Evolutionary conservation across 2,888 invertebrate genomes (phyloP), one percentile per base, ranked within the genome.

Genomic region (Eupithecia insigniata): DNA sequence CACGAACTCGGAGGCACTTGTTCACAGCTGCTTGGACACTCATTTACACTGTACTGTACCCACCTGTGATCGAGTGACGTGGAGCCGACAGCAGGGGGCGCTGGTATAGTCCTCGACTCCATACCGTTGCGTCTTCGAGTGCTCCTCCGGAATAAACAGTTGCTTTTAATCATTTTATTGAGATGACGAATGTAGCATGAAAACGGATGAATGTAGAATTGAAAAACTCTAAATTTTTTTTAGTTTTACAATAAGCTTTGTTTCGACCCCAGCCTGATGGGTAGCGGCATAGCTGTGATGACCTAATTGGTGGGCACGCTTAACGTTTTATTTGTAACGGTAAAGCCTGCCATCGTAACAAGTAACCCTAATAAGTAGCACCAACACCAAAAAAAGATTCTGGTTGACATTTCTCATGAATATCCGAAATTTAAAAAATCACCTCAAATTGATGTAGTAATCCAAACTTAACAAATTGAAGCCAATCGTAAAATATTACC

Each of bases 51-150:
- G 55, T 18, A 43, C 6, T 6, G n/a, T 8, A 51, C 46, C 46
- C 10, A 51, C 46, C 62, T 62, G 67, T 71, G 55, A 71, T 64
- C 58, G 72, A 58, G 64, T 64, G 70, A 32, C 66, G 58, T 51
- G 39, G 18, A 22, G 46, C 2, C 62, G 64, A n/a, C 28, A 12
- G 22, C 28, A 30, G 60, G 60, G 60, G 60, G 30, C 16, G 60
- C 30, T 16, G 28, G 10, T 8, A 28, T 3, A 18, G 26, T 65
- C 43, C 26, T 66, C 72, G 22, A 36, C 61, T 22, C 28, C 66
- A 66, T 10, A 10, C 60, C 73, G 36, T 7, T 67, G 65, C 69
- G 46, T 70, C 46, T 36, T 46, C 6, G 16, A 73, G 73, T 60
- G 70, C 32, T 66, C 51, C 69, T 28, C 36, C 26, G 30, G 6